Evolutionary conservation across 2,797 vertebrate species (phyloP), one percentile per base, ranked within the genome.

Genomic region (Melanotaenia trifasciata): DNA sequence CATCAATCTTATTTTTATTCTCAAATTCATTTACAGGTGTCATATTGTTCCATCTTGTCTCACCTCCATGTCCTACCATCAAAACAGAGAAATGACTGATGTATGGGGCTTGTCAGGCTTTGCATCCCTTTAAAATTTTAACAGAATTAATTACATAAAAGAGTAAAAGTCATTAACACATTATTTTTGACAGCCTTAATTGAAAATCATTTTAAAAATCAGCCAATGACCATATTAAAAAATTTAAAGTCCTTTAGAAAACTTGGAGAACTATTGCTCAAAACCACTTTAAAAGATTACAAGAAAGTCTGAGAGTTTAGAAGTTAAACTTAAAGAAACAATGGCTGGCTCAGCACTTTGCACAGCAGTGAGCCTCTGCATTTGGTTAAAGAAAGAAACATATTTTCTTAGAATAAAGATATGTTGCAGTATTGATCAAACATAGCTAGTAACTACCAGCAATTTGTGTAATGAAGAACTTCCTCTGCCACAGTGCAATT

Each of bases 381-480:
- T 7, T 70, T 62, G 35, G 70, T 67, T 70, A 6, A 68, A 47
- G 86, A 79, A 67, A 28, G 3, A 35, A 16, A 53, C 10, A 45
- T 70, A 40, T 79, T 85, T 81, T 61, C 78, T 64, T 33, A 57
- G 61, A 80, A 70, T 59, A 53, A 60, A 64, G 58, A 58, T 28
- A 50, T 73, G 71, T 45, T 73, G 70, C 70, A 22, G 35, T 69
- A 88, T 91, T 2, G 81, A 92, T 89, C 75, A 28, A 36, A 53
- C 79, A 38, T 57, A 56, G 67, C 67, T 58, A 58, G 72, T 86
- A 84, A 85, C 72, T 50, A 68, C 54, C 20, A 59, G 63, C 72
- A 78, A 87, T 91, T 82, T 85, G 72, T 83, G 72, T 81, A 87
- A 84, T 74, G 77, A 80, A 83, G 61, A 89, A 80, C 78, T 72